phyloP scores from a whole-genome alignment of 1,140 invertebrate species.

The Diachasmimorpha longicaudata region DNA sequence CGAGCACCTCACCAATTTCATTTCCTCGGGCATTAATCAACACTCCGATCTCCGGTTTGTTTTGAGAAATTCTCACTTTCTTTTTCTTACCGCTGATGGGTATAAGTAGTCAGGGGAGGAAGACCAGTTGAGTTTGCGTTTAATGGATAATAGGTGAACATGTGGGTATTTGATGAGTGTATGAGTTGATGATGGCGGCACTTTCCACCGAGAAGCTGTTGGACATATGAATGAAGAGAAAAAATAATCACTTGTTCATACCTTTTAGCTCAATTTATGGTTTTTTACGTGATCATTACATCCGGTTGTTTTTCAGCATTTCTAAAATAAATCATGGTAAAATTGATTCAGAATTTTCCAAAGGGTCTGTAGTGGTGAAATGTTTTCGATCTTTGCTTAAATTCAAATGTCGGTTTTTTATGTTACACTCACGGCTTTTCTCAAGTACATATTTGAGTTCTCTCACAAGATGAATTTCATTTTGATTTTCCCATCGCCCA shows the following conservation, averaged over 20 bases:
- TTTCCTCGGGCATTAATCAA: conserved; percentile 48
- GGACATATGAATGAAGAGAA: background rate
- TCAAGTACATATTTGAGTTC: background rate
- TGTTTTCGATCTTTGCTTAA: too few species aligned
- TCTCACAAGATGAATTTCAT: background rate
- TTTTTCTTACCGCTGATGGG: conserved; percentile 17
- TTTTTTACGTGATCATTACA: background rate
- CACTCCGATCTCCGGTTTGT: conserved; percentile 19
- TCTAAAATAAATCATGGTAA: background rate
- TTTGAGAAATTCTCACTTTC: conserved; percentile 30
- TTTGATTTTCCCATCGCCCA: background rate
- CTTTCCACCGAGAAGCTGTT: background rate
- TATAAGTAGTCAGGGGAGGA: background rate
- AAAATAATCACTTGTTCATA: background rate
- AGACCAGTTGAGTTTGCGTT: background rate
- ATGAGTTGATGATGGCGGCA: background rate
- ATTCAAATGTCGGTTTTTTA: too few species aligned
- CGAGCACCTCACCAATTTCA: conserved; percentile 45
- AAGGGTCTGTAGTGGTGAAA: too few species aligned
- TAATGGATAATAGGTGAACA: background rate
- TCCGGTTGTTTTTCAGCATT: background rate
- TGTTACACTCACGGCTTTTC: too few species aligned
- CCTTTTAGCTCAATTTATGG: background rate
- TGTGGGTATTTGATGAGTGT: background rate
- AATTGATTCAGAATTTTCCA: background rate